Percentiles rank a stretch among this genome's conserved stretches.
These are phyloP conservation scores for Sebastes iracundus DNA, from an alignment of 2,797 vertebrate genomes.

Conservation along the genomic window DNA sequence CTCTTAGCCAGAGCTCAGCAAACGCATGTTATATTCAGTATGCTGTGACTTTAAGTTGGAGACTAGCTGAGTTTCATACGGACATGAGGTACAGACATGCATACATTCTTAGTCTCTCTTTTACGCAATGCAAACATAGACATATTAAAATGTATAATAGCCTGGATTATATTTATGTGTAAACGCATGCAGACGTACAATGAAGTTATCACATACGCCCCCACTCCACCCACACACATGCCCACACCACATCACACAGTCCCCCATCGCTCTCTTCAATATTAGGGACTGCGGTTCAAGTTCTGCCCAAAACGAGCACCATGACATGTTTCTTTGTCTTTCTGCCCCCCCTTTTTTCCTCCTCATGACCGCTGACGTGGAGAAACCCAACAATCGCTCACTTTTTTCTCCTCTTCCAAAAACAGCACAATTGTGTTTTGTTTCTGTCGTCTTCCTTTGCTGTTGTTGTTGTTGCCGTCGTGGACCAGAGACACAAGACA, in stretches of 20 bases:
- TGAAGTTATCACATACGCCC: conserved; percentile 11
- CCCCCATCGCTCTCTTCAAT: conserved; percentile 4
- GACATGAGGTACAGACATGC: background rate
- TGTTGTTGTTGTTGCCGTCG: conserved; percentile 43
- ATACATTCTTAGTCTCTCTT: background rate
- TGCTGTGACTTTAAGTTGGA: background rate
- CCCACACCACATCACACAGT: conserved; percentile 58
- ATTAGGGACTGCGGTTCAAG: conserved; percentile 31
- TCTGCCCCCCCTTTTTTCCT: background rate
- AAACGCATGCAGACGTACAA: conserved; percentile 8
- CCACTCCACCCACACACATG: conserved; percentile 29
- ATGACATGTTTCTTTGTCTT: conserved; percentile 65
- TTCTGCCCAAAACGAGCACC: conserved; percentile 23
- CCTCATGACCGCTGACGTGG: conserved; percentile 47
- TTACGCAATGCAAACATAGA: background rate
- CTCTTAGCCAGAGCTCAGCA: background rate
- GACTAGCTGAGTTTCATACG: background rate
- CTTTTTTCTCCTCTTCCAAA: conserved; percentile 43
- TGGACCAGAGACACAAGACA: conserved; percentile 46
- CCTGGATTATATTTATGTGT: conserved; percentile 12
- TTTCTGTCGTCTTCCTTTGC: conserved; percentile 46
- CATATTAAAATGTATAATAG: conserved; percentile 9
- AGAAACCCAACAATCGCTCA: conserved; percentile 40
- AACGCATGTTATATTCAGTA: background rate
- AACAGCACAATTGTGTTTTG: conserved; percentile 63